Evolutionary conservation across 2,113 vertebrate species (phyloP), one percentile per base, ranked within the genome.

Genomic region (Cygnus buccinator): DNA sequence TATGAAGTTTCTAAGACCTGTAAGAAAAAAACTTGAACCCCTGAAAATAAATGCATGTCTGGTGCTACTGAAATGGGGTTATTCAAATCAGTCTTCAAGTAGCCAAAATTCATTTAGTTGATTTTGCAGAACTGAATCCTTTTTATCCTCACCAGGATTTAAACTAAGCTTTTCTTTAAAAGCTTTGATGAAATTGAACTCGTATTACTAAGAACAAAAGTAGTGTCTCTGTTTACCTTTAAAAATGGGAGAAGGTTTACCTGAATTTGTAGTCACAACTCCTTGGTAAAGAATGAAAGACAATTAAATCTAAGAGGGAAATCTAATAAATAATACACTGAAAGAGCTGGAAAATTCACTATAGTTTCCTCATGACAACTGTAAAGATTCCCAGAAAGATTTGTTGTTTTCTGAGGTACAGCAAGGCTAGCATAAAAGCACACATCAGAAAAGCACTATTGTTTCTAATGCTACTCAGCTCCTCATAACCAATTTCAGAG

Each of bases 241-340:
- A 74, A 26, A 93, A 92, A 92, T 71, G 12, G 88, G 55, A 94
- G 82, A 88, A 91, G 11, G 21, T 84, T 87, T 94, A 52, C 59
- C 39, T 81, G 71, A 67, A 66, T 94, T 94, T 89, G 31, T 76
- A 67, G 35, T 74, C 79, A 61, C 5, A 44, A 39, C 2, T 7
- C 41, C 76, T 88, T 65, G 11, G 22, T 67, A 59, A 89, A 74
- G 57, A 94, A 73, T 25, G 13, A 84, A 83, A 93, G 33, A 63
- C 65, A 93, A 84, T 80, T 86, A 82, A 93, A 92, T 82, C 13
- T 59, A 78, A 37, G 20, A 75, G 31, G 29, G 28, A 75, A 67
- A 78, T 54, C 33, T 57, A 75, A 78, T 82, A 84, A 95, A 84
- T 88, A 78, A 80, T 96, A 91, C 72, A 88, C 61, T 94, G 65